Percentiles rank a stretch among this genome's conserved stretches.
These are phyloP conservation scores for Vollenhovia emeryi DNA, from an alignment of 1,140 invertebrate species.

Conservation along the genomic window DNA sequence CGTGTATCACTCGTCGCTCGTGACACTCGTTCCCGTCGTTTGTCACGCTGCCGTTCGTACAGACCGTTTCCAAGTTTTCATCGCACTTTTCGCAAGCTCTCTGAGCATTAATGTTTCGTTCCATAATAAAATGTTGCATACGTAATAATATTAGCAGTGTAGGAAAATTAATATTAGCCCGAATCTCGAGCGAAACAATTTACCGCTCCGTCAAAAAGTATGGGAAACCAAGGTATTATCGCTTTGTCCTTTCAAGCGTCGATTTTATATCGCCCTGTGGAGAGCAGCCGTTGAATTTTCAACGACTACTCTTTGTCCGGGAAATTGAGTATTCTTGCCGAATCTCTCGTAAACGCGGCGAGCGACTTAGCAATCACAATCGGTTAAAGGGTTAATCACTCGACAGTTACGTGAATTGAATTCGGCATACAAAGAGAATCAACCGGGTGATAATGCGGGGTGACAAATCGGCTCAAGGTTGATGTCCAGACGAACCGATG, in stretches of 20 bases:
- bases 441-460: background rate
- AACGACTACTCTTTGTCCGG: background rate
- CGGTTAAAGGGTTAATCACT: background rate
- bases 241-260: background rate
- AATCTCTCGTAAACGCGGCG: background rate
- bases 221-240: background rate
- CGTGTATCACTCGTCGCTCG: background rate
- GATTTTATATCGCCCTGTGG: background rate
- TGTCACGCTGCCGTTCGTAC: background rate
- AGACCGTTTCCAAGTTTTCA: background rate
- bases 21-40: background rate
- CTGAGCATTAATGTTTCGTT: background rate
- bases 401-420: background rate
- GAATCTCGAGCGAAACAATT: background rate
- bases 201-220: background rate
- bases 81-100: background rate
- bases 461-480: slow-evolving; percentile 3
- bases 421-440: background rate
- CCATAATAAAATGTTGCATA: background rate
- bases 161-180: background rate
- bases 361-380: background rate
- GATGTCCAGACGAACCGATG: background rate
- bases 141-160: background rate
- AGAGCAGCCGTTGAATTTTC: background rate
- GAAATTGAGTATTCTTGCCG: background rate